Percentiles rank a stretch among this genome's conserved stretches.
phyloP scores from a whole-genome alignment of 2,888 invertebrate species.

The Brachyptera risi region DNA sequence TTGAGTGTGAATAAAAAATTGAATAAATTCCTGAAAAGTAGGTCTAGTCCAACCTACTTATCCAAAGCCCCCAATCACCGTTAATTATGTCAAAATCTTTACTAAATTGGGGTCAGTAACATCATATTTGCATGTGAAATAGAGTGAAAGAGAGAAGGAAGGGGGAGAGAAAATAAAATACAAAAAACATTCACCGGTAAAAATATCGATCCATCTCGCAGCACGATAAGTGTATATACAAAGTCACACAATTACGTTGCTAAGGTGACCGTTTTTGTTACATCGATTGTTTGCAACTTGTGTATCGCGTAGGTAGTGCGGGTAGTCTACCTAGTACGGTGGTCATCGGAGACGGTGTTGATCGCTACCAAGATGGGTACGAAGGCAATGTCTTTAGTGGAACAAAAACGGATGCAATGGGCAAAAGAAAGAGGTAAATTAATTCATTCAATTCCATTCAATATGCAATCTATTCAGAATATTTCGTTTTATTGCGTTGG shows the following conservation, averaged over 20 bases:
- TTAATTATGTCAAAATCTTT: neutral
- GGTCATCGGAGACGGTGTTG: no score
- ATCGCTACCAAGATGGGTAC: conserved; percentile 23
- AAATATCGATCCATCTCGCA: neutral
- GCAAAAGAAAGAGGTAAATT: conserved; percentile 81
- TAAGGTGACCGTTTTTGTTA: conserved; percentile 9
- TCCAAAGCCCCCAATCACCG: neutral
- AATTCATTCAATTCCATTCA: no score
- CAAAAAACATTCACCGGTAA: neutral
- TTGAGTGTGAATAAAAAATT: no score
- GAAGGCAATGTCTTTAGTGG: conserved; percentile 58
- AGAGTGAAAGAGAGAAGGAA: neutral
- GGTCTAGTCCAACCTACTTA: neutral
- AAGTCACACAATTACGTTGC: conserved; percentile 5
- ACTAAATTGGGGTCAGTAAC: conserved; percentile 7
- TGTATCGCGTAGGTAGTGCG: neutral
- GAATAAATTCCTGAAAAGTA: no score
- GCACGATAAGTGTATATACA: neutral
- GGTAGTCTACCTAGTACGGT: neutral
- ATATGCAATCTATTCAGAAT: no score
- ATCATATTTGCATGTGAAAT: no score
- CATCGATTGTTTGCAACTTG: conserved; percentile 11
- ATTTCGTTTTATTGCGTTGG: no score
- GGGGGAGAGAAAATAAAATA: neutral
- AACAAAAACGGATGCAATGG: conserved; percentile 91